phyloP scores from a whole-genome alignment of 2,113 vertebrate species.

The Corythaeola cristata region DNA sequence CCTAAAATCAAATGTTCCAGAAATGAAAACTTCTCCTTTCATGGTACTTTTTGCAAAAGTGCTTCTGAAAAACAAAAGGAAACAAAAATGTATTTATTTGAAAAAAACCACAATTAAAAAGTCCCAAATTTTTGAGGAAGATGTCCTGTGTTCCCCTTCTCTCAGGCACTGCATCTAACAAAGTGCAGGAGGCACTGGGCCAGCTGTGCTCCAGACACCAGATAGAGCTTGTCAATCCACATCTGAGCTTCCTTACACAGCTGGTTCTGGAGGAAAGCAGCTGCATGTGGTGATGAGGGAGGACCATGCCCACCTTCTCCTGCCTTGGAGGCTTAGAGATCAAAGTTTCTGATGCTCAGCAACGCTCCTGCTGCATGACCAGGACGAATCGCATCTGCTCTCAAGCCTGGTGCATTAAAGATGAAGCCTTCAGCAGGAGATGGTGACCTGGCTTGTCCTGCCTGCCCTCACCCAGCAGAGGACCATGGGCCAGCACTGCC shows the following conservation, averaged over 20 bases:
- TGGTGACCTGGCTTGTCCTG: neutral
- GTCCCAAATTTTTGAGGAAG: neutral
- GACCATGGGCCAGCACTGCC: neutral
- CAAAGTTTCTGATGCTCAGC: neutral
- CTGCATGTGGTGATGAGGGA: neutral
- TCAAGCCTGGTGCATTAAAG: neutral
- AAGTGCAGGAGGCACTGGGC: neutral
- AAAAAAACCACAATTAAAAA: neutral
- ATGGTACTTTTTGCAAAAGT: neutral
- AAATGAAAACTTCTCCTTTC: neutral
- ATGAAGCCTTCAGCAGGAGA: neutral
- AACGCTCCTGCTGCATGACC: neutral
- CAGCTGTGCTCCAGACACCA: neutral
- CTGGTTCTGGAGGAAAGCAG: neutral
- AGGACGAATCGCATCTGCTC: rapidly evolving
- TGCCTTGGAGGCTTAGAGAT: neutral
- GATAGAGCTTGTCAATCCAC: neutral
- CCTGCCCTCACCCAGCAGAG: neutral
- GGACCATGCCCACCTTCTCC: neutral
- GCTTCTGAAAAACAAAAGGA: neutral
- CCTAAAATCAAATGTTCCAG: neutral
- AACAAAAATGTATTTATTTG: neutral
- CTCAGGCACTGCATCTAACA: neutral
- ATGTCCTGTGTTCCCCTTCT: neutral
- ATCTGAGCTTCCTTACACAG: neutral